A percentile compares a stretch with the other conserved stretches of the same genome.
Conservation (phyloP, 2,888 invertebrate species). For the Pollenia labialis region DNA sequence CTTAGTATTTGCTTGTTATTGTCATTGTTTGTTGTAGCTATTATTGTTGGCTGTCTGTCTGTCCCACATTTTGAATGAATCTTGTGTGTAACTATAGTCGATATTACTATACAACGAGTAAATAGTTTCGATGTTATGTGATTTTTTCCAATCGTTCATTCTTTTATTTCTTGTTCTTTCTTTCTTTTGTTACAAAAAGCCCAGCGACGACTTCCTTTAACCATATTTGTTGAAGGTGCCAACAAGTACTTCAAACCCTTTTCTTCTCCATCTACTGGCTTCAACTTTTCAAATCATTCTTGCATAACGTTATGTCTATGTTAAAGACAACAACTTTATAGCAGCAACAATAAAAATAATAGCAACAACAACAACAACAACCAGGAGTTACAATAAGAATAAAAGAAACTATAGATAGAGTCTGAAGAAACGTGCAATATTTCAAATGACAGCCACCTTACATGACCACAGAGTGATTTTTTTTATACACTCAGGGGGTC, state of each 20-base stretch:
- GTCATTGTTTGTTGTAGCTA: constrained; percentile 65
- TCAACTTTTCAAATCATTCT: constrained; percentile 54
- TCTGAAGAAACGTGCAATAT: constrained; percentile 69
- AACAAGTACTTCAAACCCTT: constrained; percentile 66
- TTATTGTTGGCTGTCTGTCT: constrained; percentile 36
- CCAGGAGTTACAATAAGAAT: constrained; percentile 3
- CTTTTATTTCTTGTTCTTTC: constrained; percentile 39
- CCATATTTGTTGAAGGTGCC: constrained; percentile 69
- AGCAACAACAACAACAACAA: constrained; percentile 1
- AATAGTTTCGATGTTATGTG: constrained; percentile 60
- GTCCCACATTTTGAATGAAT: constrained; percentile 40
- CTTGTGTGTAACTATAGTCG: constrained; percentile 52
- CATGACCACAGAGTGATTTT: constrained; percentile 54
- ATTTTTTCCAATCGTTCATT: constrained; percentile 18
- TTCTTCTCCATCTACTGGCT: constrained; percentile 27
- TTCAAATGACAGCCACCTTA: constrained; percentile 69
- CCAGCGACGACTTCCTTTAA: constrained; percentile 71
- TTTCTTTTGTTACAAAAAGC: constrained; percentile 61
- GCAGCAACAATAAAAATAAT: not conserved
- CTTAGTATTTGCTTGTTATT: constrained; percentile 66
- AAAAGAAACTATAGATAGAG: constrained; percentile 27
- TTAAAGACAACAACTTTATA: constrained; percentile 39
- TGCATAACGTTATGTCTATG: constrained; percentile 57
- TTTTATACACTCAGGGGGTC: constrained; percentile 6
- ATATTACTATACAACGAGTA: constrained; percentile 46